These are phyloP conservation scores for Hypselothyrea guttata DNA, from an alignment of 2,888 invertebrate genomes.

Conservation along the genomic window DNA sequence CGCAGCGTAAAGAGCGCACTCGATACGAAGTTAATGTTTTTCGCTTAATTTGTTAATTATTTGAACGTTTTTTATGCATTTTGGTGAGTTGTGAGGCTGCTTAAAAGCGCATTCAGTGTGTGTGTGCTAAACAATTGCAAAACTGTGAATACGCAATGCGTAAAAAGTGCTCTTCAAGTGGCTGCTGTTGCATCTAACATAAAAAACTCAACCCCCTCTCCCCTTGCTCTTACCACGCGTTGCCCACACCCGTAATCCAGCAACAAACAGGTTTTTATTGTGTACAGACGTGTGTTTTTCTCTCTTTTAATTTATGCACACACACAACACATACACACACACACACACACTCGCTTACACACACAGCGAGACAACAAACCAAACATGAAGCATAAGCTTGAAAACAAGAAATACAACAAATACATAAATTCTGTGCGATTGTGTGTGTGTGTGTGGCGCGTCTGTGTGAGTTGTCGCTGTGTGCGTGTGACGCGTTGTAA, in stretches of 20 bases:
- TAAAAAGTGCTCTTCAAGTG: constrained; percentile 34
- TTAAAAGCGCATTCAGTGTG: background rate
- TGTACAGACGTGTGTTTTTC: constrained; percentile 69
- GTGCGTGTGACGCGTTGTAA: constrained; percentile 51
- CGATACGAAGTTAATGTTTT: constrained; percentile 72
- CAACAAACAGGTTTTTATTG: constrained; percentile 75
- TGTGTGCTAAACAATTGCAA: constrained; percentile 1
- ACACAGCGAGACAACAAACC: constrained; percentile 49
- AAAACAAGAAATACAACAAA: constrained; percentile 74
- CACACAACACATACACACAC: constrained; percentile 35
- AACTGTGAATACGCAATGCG: constrained; percentile 15
- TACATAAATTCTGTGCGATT: constrained; percentile 49
- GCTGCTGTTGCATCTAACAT: constrained; percentile 42
- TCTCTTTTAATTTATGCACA: constrained; percentile 71
- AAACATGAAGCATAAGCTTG: constrained; percentile 65
- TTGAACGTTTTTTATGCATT: constrained; percentile 52
- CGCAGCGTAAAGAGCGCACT: constrained; percentile 59
- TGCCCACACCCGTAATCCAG: constrained; percentile 55
- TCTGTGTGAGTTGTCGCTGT: constrained; percentile 25
- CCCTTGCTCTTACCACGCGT: constrained; percentile 56
- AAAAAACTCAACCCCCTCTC: constrained; percentile 45
- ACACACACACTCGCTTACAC: constrained; percentile 36
- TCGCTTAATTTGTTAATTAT: constrained; percentile 69
- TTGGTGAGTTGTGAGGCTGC: constrained; percentile 63
- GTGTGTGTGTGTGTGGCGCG: constrained; percentile 8